These are phyloP conservation scores for Pangasianodon hypophthalmus DNA, from an alignment of 2,113 vertebrate species.

Conservation along the genomic window DNA sequence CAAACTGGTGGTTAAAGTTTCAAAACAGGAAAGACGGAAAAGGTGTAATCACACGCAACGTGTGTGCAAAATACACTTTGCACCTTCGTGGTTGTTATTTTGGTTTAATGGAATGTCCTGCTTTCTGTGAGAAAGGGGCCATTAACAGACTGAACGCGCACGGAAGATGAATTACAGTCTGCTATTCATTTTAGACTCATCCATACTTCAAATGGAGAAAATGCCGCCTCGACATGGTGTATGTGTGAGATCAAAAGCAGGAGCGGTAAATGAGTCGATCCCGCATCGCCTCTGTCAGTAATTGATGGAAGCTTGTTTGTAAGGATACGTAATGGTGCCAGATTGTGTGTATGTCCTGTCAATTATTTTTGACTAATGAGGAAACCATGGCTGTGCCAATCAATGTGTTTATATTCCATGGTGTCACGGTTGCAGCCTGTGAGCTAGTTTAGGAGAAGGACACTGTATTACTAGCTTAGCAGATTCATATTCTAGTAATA, in stretches of 20 bases:
- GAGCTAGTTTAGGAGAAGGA: not conserved
- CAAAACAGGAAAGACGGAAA: constrained; percentile 31
- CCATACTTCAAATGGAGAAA: constrained; percentile 49
- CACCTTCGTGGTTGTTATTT: constrained; percentile 34
- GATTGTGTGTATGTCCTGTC: constrained; percentile 40
- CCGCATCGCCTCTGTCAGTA: constrained; percentile 30
- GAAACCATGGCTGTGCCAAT: constrained; percentile 21
- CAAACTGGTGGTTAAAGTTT: constrained; percentile 33
- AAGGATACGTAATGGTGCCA: constrained; percentile 26
- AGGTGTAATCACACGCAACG: constrained; percentile 37
- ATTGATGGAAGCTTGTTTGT: constrained; percentile 46
- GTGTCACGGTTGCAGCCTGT: not conserved
- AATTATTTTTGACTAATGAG: constrained; percentile 53
- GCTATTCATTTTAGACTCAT: constrained; percentile 40
- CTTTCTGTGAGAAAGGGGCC: constrained; percentile 39
- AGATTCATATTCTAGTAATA: not conserved
- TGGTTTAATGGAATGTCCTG: constrained; percentile 46
- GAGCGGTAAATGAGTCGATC: constrained; percentile 42
- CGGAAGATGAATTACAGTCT: constrained; percentile 41
- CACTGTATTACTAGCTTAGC: not conserved
- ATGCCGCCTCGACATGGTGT: constrained; percentile 9
- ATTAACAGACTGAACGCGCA: constrained; percentile 45
- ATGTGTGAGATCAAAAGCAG: constrained; percentile 39
- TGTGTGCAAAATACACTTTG: constrained; percentile 6
- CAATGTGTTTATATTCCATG: not conserved